These are phyloP conservation scores for Apotomis turbidana DNA, from an alignment of 2,888 invertebrate species.

Conservation along the genomic window DNA sequence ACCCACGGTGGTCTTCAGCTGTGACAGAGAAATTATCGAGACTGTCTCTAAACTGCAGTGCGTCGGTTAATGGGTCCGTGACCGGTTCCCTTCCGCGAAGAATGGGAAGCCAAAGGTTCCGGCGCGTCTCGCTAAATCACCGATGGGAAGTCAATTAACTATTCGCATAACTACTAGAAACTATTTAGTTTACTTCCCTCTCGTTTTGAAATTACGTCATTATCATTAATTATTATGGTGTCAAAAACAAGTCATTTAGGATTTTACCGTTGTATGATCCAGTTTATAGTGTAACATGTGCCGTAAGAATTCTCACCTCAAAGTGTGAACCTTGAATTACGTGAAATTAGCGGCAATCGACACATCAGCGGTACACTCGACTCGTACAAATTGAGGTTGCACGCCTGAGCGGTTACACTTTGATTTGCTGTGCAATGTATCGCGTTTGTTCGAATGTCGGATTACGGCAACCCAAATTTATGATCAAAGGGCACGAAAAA, in stretches of 20 bases:
- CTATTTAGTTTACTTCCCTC: constrained; percentile 14
- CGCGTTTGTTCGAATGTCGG: neutral
- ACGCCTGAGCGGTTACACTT: constrained; percentile 17
- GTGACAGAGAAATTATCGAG: constrained; percentile 65
- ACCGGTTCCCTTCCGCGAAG: constrained; percentile 65
- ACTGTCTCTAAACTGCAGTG: constrained; percentile 59
- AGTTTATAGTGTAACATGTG: constrained; percentile 34
- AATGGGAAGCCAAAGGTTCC: constrained; percentile 48
- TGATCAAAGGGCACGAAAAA: neutral
- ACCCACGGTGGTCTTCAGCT: constrained; percentile 55
- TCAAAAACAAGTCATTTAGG: constrained; percentile 4
- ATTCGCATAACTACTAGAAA: constrained; percentile 26
- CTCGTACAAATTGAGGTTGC: constrained; percentile 12
- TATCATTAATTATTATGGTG: neutral
- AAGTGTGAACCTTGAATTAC: constrained; percentile 41
- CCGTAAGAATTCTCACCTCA: constrained; percentile 35
- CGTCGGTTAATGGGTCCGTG: constrained; percentile 59
- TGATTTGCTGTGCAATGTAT: constrained; percentile 5
- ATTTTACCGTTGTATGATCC: constrained; percentile 29
- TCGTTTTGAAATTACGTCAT: constrained; percentile 3
- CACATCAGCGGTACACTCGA: constrained; percentile 19
- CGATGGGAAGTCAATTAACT: constrained; percentile 36
- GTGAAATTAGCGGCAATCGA: constrained; percentile 37
- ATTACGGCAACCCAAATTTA: neutral
- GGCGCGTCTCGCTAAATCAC: constrained; percentile 36